phyloP scores from a whole-genome alignment of 2,888 invertebrate species.

The Listrodromus nycthemerus region DNA sequence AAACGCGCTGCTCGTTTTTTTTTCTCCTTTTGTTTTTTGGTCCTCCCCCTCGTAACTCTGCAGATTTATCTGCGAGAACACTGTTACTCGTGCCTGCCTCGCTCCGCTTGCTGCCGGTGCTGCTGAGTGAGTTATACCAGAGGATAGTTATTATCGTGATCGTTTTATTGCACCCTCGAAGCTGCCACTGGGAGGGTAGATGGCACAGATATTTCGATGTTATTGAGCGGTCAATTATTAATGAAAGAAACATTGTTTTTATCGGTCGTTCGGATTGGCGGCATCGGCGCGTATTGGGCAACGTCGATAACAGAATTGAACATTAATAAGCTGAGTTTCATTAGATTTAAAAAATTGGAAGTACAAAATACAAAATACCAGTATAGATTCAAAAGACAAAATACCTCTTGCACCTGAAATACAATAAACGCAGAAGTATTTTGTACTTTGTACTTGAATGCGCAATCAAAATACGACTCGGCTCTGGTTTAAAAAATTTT shows the following conservation, averaged over 20 bases:
- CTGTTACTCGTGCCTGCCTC: constrained; percentile 55
- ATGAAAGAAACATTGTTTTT: background rate
- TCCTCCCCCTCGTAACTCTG: constrained; percentile 47
- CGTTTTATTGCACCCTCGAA: constrained; percentile 53
- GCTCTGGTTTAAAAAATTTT: too few relatives aligned
- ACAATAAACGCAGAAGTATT: too few relatives aligned
- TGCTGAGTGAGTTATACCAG: constrained; percentile 57
- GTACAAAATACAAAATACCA: too few relatives aligned
- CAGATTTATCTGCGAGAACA: constrained; percentile 61
- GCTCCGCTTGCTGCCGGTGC: constrained; percentile 16
- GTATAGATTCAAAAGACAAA: too few relatives aligned
- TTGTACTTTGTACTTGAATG: too few relatives aligned
- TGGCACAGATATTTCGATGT: constrained; percentile 19
- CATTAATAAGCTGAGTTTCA: background rate
- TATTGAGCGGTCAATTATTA: constrained; percentile 5
- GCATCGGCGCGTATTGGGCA: background rate
- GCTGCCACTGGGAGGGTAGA: constrained; percentile 32
- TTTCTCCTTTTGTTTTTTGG: constrained; percentile 22
- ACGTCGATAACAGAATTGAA: background rate
- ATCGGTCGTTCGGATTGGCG: background rate
- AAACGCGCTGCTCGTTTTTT: constrained; percentile 58
- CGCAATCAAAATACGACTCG: too few relatives aligned
- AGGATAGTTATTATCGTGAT: constrained; percentile 57
- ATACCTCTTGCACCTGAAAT: too few relatives aligned
- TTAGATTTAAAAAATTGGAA: too few relatives aligned